Percentiles rank a stretch among this genome's conserved stretches.
phyloP scores from a whole-genome alignment of 2,797 vertebrate species.

The Martes flavigula region DNA sequence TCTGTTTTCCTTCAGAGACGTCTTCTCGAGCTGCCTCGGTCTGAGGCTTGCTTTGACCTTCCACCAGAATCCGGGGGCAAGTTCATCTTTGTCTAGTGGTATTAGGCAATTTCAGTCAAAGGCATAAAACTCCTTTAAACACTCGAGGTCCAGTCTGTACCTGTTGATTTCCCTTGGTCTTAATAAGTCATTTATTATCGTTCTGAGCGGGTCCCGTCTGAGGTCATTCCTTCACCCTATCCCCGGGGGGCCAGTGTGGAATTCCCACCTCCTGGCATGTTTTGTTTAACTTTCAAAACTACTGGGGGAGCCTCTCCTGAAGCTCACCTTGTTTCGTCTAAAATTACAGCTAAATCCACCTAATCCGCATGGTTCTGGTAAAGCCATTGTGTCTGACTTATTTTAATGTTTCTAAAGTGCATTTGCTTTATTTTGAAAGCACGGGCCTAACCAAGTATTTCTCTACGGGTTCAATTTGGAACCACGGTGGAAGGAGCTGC shows the following conservation, averaged over 20 bases:
- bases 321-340: slow-evolving; percentile 31
- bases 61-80: background rate
- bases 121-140: background rate
- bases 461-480: slow-evolving; percentile 46
- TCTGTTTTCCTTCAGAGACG: background rate
- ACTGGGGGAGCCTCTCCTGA: background rate
- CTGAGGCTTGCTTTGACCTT: background rate
- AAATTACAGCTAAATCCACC: slow-evolving; percentile 37
- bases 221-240: background rate
- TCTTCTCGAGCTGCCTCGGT: background rate
- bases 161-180: background rate
- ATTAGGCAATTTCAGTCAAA: background rate
- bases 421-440: slow-evolving; percentile 58
- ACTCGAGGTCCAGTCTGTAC: background rate
- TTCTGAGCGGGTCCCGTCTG: background rate
- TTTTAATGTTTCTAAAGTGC: slow-evolving; percentile 42
- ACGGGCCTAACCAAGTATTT: slow-evolving; percentile 38
- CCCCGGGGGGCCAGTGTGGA: background rate
- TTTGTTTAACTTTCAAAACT: slow-evolving; percentile 53
- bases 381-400: slow-evolving; percentile 27
- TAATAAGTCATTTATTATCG: background rate
- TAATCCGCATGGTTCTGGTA: background rate
- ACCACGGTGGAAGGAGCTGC: background rate
- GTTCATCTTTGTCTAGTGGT: background rate
- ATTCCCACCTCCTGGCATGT: background rate